Evolutionary conservation across 2,797 vertebrate genomes (phyloP), one percentile per base, ranked within the genome.

Genomic region (Crocidura indochinensis): DNA sequence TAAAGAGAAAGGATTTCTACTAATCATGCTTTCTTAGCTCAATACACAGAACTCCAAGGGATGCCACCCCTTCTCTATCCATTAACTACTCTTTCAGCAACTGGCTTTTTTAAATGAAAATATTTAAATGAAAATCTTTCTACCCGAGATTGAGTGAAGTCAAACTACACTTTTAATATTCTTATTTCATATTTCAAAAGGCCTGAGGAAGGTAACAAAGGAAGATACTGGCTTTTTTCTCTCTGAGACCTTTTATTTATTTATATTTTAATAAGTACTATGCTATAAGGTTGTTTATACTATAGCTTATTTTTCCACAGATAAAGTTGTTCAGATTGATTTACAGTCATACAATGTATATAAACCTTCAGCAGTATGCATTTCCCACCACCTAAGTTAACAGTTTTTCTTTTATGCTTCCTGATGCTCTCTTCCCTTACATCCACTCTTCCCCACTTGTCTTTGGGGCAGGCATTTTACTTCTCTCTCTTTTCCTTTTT

Each of bases 21-120:
- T 20, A 29, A 44, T 69, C 44, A 62, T 38, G 19, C 56, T 49
- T 69, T 26, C 68, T 93, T 53, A 53, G 11, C 7, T 73, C 49
- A 80, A 12, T 44, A 80, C 71, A 64, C 49, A 71, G 29, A 75
- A 74, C 6, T 11, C 26, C 62, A 69, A 24, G 19, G 8, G 24
- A 49, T 2, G n/a, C 22, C 24, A 79, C 46, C 27, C 38, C 69
- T 19, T 27, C 74, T 20, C 29, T 11, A 62, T 60, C 51, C 65
- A 31, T 31, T 47, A 82, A 46, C 56, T 91, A 46, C 26, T n/a
- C 20, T 68, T 17, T 26, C 27, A 82, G 51, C 51, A 73, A 19
- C 47, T 15, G 51, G 44, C 64, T 49, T 91, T 49, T 49, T 26
- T 65, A 75, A 77, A 51, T 31, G 11, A 85, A 88, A 84, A 77